A percentile compares a stretch with the other conserved stretches of the same genome.
phyloP scores from a whole-genome alignment of 2,113 vertebrate genomes.

The Aix galericulata region DNA sequence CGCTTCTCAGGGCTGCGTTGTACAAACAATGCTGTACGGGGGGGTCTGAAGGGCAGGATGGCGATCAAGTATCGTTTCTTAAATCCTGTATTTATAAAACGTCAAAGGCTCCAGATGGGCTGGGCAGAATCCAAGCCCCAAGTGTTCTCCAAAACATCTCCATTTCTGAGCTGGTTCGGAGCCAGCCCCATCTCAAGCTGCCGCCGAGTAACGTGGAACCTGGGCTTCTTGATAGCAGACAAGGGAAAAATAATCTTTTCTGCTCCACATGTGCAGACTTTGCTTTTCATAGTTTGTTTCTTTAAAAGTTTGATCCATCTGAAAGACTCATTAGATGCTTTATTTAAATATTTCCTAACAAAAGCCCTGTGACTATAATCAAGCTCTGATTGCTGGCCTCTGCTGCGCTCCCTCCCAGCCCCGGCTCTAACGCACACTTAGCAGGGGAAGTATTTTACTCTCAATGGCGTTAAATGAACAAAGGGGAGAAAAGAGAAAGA shows the following conservation, averaged over 20 bases:
- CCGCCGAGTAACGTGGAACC: slow-evolving; percentile 3
- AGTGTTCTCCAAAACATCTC: slow-evolving; percentile 58
- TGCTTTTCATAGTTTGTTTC: slow-evolving; percentile 20
- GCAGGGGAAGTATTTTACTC: not conserved
- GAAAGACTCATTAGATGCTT: slow-evolving; percentile 31
- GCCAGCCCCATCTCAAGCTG: slow-evolving; percentile 46
- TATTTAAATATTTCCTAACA: slow-evolving; percentile 38
- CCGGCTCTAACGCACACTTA: not conserved
- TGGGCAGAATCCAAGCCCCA: slow-evolving; percentile 58
- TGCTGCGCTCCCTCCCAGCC: not conserved
- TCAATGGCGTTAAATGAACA: not conserved
- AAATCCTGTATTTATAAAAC: slow-evolving; percentile 39
- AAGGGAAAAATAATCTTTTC: slow-evolving; percentile 20
- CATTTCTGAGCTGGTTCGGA: slow-evolving; percentile 35
- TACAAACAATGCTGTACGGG: accelerated
- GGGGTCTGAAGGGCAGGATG: not conserved
- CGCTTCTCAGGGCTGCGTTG: not conserved
- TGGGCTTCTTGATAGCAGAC: slow-evolving; percentile 19
- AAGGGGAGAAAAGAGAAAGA: not conserved
- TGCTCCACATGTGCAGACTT: slow-evolving; percentile 10
- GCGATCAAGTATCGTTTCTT: not conserved
- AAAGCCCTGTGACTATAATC: not conserved
- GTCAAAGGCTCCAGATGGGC: slow-evolving; percentile 62
- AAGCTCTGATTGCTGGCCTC: not conserved
- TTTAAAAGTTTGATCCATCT: slow-evolving; percentile 40